Evolutionary conservation across 2,888 invertebrate genomes (phyloP).

Genomic region (Leptopilina myrica): DNA sequence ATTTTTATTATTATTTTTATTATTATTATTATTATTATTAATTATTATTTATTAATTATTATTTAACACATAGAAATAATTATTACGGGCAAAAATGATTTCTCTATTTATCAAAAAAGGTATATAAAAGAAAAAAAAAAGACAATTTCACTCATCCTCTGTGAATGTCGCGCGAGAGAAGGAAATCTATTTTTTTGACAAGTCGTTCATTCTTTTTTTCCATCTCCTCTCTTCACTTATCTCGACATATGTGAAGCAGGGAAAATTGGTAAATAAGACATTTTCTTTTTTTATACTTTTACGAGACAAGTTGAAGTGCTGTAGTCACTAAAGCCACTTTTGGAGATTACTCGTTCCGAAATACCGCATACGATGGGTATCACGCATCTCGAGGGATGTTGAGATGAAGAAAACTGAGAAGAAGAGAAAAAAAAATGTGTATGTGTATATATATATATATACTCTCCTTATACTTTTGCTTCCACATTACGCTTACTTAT

Average conservation of each 20-base stretch:
- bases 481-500: slow-evolving; percentile 37
- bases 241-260: slow-evolving; percentile 2
- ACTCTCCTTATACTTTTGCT: slow-evolving; percentile 28
- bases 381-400: slow-evolving; percentile 20
- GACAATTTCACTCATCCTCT: not conserved
- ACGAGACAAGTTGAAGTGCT: slow-evolving; percentile 26
- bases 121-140: not conserved
- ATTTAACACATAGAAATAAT: not conserved
- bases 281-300: slow-evolving; percentile 16
- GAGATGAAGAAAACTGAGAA: not conserved
- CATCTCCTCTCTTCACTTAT: not conserved
- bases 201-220: not conserved
- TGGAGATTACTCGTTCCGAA: slow-evolving; percentile 19
- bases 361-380: slow-evolving; percentile 24
- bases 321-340: slow-evolving; percentile 24
- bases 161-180: not conserved
- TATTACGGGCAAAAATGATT: not conserved
- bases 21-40: too few species aligned
- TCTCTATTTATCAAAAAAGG: not conserved
- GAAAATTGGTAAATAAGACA: slow-evolving; percentile 29
- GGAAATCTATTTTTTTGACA: slow-evolving; percentile 13
- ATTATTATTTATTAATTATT: too few species aligned
- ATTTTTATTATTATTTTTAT: too few species aligned
- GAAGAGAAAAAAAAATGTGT: not conserved
- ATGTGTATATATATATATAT: not conserved